Evolutionary conservation across 2,113 vertebrate species (phyloP).

Genomic region (Dicaeum eximium): DNA sequence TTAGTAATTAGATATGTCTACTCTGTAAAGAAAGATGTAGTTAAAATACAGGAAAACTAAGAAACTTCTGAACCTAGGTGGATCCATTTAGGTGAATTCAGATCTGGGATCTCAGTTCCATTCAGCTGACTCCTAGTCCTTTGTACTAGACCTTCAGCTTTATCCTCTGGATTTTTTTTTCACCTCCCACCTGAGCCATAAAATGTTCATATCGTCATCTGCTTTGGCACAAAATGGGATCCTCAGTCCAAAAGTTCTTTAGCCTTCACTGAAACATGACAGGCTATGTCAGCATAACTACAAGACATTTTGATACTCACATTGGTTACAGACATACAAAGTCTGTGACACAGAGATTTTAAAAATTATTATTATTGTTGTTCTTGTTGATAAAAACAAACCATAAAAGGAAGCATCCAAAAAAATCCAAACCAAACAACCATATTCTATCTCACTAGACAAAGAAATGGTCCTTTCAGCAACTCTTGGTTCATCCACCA

Average conservation of each 20-base stretch:
- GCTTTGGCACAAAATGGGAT: background rate
- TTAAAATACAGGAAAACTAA: background rate
- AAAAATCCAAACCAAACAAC: background rate
- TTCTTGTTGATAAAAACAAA: background rate
- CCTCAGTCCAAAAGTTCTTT: background rate
- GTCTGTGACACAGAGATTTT: background rate
- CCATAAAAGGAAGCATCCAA: background rate
- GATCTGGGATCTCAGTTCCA: background rate
- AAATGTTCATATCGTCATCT: background rate
- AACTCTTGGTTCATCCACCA: background rate
- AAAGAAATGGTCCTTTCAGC: background rate
- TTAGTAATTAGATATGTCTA: background rate
- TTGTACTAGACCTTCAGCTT: background rate
- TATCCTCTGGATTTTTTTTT: background rate
- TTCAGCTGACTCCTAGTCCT: background rate
- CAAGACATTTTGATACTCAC: background rate
- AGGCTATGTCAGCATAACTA: background rate
- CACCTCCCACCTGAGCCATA: background rate
- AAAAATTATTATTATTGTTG: background rate
- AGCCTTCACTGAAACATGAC: background rate
- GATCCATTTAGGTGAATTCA: background rate
- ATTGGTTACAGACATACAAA: background rate
- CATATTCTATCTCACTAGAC: background rate
- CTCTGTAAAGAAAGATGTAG: background rate
- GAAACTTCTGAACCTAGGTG: background rate